Evolutionary conservation across 2,797 vertebrate species (phyloP).

Genomic region (Lophius americanus): DNA sequence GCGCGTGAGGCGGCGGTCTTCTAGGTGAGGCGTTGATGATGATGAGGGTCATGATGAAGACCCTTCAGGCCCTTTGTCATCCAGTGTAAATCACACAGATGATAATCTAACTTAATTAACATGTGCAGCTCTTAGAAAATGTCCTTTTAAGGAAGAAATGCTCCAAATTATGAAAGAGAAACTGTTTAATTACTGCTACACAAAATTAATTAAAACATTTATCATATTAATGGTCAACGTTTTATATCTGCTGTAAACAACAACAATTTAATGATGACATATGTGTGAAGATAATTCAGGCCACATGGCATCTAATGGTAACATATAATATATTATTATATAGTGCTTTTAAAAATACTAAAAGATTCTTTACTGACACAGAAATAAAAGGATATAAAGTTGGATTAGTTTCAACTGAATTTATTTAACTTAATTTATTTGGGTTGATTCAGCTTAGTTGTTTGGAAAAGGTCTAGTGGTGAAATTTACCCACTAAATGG

Average conservation of each 20-base stretch:
- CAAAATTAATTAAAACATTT: not conserved
- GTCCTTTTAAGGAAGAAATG: not conserved
- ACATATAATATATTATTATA: too few relatives aligned
- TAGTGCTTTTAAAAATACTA: too few relatives aligned
- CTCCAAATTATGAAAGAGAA: not conserved
- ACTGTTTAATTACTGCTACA: not conserved
- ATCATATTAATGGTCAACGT: not conserved
- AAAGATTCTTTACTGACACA: too few relatives aligned
- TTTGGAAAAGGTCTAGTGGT: too few relatives aligned
- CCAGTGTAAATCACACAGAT: not conserved
- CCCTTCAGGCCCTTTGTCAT: slow-evolving; percentile 7
- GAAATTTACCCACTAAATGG: too few relatives aligned
- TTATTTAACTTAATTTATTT: too few relatives aligned
- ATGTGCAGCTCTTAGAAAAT: not conserved
- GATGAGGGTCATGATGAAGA: slow-evolving; percentile 9
- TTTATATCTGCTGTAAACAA: not conserved
- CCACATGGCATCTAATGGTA: not conserved
- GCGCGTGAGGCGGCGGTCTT: not conserved
- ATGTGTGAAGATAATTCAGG: not conserved
- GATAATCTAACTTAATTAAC: not conserved
- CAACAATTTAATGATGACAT: not conserved
- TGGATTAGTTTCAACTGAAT: too few relatives aligned
- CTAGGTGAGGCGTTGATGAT: slow-evolving; percentile 31
- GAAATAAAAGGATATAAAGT: too few relatives aligned
- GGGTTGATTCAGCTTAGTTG: too few relatives aligned